Evolutionary conservation across 2,888 invertebrate species (phyloP).

Genomic region (Hedychridium roseum): DNA sequence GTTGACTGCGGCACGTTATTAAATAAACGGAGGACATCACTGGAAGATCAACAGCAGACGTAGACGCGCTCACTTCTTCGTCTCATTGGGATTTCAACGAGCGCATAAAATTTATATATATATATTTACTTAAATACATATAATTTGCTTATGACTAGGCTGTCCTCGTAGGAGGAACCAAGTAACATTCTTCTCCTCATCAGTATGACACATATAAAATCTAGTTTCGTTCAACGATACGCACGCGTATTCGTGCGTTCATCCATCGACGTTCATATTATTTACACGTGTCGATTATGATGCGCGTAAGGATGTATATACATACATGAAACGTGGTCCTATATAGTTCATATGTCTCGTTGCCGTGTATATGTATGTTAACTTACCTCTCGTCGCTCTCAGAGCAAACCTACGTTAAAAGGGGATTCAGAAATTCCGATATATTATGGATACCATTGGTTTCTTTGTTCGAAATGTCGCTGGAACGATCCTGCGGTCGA

Average conservation of each 20-base stretch:
- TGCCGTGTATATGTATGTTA: constrained; percentile 45
- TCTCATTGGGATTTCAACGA: constrained; percentile 35
- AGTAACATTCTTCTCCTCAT: constrained; percentile 6
- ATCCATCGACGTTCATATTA: constrained; percentile 22
- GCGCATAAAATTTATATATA: constrained; percentile 29
- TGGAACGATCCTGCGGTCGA: constrained; percentile 1
- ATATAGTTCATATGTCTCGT: constrained; percentile 58
- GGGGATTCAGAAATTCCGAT: not conserved
- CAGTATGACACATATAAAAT: constrained; percentile 46
- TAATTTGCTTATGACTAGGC: constrained; percentile 8
- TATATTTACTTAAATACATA: constrained; percentile 18
- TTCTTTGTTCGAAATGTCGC: constrained; percentile 27
- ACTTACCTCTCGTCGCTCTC: constrained; percentile 18
- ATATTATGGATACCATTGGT: constrained; percentile 14
- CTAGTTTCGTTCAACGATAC: constrained; percentile 40
- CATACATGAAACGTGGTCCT: constrained; percentile 56
- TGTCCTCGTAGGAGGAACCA: constrained; percentile 20
- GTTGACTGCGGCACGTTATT: constrained; percentile 2
- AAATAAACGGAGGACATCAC: not conserved
- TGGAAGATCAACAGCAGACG: constrained; percentile 12
- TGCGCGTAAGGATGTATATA: constrained; percentile 46
- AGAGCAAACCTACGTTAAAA: constrained; percentile 17
- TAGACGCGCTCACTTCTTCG: constrained; percentile 20
- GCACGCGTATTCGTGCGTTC: constrained; percentile 24
- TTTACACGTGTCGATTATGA: constrained; percentile 37